Evolutionary conservation across 1,140 invertebrate species (phyloP).

Genomic region (Lysiphlebus fabarum): DNA sequence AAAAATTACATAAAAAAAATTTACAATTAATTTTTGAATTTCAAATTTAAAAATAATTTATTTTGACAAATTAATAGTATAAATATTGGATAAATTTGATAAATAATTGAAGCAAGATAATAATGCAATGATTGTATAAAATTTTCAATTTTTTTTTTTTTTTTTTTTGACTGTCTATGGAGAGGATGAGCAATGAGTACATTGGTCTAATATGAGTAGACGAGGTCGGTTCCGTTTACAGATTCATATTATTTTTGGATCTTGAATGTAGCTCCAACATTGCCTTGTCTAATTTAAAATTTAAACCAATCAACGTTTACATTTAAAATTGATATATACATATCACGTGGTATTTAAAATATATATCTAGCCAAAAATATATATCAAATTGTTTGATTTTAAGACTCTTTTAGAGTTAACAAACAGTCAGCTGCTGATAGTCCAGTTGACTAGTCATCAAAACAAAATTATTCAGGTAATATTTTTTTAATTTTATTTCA

Average conservation of each 20-base stretch:
- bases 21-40: too few relatives aligned
- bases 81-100: too few relatives aligned
- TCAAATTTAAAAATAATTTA: too few relatives aligned
- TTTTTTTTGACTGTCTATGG: conserved; percentile 17
- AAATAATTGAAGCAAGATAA: too few relatives aligned
- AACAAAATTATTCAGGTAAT: conserved; percentile 41
- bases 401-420: conserved; percentile 33
- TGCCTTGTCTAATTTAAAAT: conserved; percentile 44
- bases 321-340: not conserved
- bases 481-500: conserved; percentile 11
- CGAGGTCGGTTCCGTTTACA: conserved; percentile 48
- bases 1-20: too few relatives aligned
- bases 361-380: conserved; percentile 12
- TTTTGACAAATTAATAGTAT: too few relatives aligned
- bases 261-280: conserved; percentile 31
- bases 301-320: conserved; percentile 36
- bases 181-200: conserved; percentile 3
- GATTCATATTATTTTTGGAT: conserved; percentile 53
- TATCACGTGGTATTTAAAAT: conserved; percentile 28
- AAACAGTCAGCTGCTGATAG: conserved; percentile 58
- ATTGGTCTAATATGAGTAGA: conserved; percentile 6
- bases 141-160: not conserved
- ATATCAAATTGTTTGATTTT: conserved; percentile 23
- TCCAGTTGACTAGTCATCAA: conserved; percentile 58
- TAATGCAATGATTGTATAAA: too few relatives aligned